Percentiles rank a stretch among this genome's conserved stretches.
These are phyloP conservation scores for Sepioteuthis lessoniana DNA, from an alignment of 2,888 invertebrate genomes.

Conservation along the genomic window DNA sequence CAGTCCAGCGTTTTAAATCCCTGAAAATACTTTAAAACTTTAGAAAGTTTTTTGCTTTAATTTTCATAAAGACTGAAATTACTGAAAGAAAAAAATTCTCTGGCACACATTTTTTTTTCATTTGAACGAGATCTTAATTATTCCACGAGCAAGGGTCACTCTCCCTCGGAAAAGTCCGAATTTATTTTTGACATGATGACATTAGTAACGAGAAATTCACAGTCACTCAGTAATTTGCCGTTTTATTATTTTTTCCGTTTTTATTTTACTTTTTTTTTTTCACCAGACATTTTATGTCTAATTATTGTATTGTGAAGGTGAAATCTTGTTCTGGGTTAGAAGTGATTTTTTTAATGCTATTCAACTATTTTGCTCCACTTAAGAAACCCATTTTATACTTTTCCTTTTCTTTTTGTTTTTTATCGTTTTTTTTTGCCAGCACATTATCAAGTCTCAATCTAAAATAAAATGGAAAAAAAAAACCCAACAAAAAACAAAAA, in stretches of 20 bases:
- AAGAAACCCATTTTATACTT: not conserved
- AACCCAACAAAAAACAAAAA: no score
- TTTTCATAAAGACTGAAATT: not conserved
- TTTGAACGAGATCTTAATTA: not conserved
- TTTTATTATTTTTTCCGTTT: not conserved
- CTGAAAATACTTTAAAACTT: no score
- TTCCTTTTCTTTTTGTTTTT: not conserved
- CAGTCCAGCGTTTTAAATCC: no score
- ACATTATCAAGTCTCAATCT: not conserved
- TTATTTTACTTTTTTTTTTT: not conserved
- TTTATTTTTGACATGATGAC: not conserved
- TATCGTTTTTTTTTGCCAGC: not conserved
- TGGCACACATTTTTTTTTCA: not conserved
- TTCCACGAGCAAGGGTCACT: not conserved
- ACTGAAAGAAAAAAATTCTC: not conserved
- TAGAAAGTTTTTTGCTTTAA: not conserved
- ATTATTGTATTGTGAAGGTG: not conserved
- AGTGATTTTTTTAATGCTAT: not conserved
- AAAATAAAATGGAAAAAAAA: not conserved
- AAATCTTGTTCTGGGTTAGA: not conserved
- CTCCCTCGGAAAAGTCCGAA: not conserved
- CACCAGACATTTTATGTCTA: not conserved
- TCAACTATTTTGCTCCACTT: not conserved
- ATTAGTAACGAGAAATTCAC: not conserved
- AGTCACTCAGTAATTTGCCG: not conserved